Percentiles rank a stretch among this genome's conserved stretches.
Conservation (phyloP, 2,888 invertebrate species). For the Sussaba pulchella region DNA sequence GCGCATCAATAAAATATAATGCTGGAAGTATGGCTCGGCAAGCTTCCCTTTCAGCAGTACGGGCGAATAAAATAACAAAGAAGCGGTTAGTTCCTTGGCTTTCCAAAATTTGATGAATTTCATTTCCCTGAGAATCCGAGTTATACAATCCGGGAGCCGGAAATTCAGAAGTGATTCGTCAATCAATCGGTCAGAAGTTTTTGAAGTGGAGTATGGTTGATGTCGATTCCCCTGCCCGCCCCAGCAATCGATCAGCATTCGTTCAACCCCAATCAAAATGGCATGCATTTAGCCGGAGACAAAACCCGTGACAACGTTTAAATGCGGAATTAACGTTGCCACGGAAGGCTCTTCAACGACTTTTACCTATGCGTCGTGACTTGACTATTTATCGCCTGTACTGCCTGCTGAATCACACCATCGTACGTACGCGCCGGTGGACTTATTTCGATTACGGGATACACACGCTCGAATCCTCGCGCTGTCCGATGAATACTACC, state of each 20-base stretch:
- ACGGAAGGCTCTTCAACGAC: conserved; percentile 46
- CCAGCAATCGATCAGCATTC: conserved; percentile 24
- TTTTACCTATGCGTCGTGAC: conserved; percentile 16
- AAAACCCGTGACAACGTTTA: conserved; percentile 26
- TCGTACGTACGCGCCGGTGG: conserved; percentile 16
- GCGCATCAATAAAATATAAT: conserved; percentile 32
- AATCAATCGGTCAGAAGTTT: conserved; percentile 16
- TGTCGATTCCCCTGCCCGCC: neutral
- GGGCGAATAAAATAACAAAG: conserved; percentile 24
- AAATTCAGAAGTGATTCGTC: conserved; percentile 21
- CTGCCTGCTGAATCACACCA: conserved; percentile 15
- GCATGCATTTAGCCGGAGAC: no score
- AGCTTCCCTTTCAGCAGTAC: conserved; percentile 32
- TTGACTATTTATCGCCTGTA: neutral
- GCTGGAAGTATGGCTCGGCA: conserved; percentile 29
- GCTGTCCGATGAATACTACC: conserved; percentile 44
- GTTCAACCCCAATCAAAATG: no score
- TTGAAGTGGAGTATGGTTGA: conserved; percentile 42
- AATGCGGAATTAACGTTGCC: conserved; percentile 25
- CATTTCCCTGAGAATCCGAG: conserved; percentile 13
- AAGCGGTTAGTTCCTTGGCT: conserved; percentile 27
- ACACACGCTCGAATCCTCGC: conserved; percentile 8
- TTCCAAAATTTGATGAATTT: conserved; percentile 43
- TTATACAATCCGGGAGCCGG: conserved; percentile 35
- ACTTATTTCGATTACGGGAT: conserved; percentile 4